Conservation (phyloP, 1,140 invertebrate species). For the Drosophila rufa region DNA sequence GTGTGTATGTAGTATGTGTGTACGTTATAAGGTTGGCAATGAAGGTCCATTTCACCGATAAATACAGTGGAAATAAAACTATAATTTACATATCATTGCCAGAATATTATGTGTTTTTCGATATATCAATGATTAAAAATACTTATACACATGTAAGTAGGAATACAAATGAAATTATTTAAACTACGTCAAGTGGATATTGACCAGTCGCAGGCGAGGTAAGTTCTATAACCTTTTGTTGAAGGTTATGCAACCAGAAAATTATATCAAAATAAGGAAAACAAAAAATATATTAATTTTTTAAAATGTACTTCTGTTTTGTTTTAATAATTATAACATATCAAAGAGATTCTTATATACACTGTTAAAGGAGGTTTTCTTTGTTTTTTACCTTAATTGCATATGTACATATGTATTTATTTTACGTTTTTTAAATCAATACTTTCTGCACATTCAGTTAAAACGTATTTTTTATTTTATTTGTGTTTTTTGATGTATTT, state of each 20-base stretch:
- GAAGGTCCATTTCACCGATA: too few relatives aligned
- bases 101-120: too few relatives aligned
- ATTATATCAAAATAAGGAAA: too few relatives aligned
- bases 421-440: background rate
- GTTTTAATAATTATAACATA: too few relatives aligned
- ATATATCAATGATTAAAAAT: background rate
- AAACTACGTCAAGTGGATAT: background rate
- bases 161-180: background rate
- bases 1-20: too few relatives aligned
- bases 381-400: background rate
- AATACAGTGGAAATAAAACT: too few relatives aligned
- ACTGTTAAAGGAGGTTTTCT: background rate
- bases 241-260: background rate
- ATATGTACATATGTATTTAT: too few relatives aligned
- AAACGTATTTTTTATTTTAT: background rate
- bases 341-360: too few relatives aligned
- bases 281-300: too few relatives aligned
- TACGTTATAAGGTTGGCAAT: too few relatives aligned
- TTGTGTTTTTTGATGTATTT: background rate
- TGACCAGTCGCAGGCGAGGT: background rate
- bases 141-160: background rate
- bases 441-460: background rate
- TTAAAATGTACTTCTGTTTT: too few relatives aligned
- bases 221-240: background rate
- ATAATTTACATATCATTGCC: too few relatives aligned